These are phyloP conservation scores for Drosophila parthenogenetica DNA, from an alignment of 2,888 invertebrate species.

Conservation along the genomic window DNA sequence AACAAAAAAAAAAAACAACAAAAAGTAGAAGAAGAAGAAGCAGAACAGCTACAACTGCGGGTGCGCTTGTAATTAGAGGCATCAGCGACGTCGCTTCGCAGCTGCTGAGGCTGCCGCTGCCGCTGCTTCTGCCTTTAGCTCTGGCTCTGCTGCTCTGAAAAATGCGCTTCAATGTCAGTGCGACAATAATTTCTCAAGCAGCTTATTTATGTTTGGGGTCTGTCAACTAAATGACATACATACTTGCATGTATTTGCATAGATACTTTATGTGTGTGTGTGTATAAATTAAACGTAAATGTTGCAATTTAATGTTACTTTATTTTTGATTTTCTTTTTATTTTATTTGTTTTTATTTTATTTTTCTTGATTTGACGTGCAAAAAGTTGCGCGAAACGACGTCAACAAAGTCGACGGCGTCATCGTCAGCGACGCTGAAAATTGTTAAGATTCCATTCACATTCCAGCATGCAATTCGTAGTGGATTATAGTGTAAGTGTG, in stretches of 20 bases:
- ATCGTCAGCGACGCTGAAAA: conserved; percentile 82
- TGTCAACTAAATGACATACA: conserved; percentile 33
- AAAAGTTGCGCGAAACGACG: conserved; percentile 60
- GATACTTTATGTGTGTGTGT: not conserved
- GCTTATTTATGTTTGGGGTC: conserved; percentile 52
- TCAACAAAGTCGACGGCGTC: conserved; percentile 70
- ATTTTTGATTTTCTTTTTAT: conserved; percentile 37
- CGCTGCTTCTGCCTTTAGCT: not conserved
- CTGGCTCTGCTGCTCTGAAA: conserved; percentile 30
- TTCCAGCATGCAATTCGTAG: conserved; percentile 84
- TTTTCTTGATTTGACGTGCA: conserved; percentile 57
- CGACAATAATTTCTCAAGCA: conserved; percentile 74
- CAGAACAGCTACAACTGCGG: conserved; percentile 28
- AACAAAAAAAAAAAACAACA: conserved; percentile 36
- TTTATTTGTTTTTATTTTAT: conserved; percentile 28
- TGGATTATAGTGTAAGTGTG: conserved; percentile 61
- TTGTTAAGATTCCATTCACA: conserved; percentile 84
- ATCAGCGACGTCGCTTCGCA: conserved; percentile 34
- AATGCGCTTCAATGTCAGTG: conserved; percentile 71
- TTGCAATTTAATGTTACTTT: conserved; percentile 52
- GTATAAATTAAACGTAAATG: conserved; percentile 34
- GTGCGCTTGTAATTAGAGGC: conserved; percentile 71
- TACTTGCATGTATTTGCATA: conserved; percentile 14
- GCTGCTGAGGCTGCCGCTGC: conserved; percentile 15
- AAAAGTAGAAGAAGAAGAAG: not conserved